phyloP scores from a whole-genome alignment of 2,797 vertebrate genomes.

The Cetoscarus ocellatus region DNA sequence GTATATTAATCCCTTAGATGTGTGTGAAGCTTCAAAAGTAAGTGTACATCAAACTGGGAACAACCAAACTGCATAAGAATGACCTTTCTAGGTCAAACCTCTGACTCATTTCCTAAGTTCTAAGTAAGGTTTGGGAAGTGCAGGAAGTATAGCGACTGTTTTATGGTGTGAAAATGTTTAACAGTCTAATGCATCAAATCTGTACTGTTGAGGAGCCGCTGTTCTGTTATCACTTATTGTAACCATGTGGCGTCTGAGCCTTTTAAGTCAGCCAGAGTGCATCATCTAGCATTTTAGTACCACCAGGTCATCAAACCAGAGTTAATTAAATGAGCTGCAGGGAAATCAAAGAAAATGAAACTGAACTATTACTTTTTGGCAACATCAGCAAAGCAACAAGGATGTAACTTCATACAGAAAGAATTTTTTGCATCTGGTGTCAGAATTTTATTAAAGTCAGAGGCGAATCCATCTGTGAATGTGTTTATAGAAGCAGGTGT shows the following conservation, averaged over 20 bases:
- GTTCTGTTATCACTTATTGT: constrained; percentile 32
- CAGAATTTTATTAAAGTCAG: constrained; percentile 42
- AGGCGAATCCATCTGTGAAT: constrained; percentile 21
- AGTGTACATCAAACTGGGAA: neutral
- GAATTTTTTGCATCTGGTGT: constrained; percentile 45
- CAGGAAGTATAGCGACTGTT: constrained; percentile 19
- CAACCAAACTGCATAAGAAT: neutral
- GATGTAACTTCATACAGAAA: constrained; percentile 41
- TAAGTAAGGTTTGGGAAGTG: constrained; percentile 10
- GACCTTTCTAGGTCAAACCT: neutral
- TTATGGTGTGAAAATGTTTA: constrained; percentile 23
- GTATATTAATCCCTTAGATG: neutral
- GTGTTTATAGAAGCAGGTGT: constrained; percentile 48
- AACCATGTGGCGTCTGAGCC: constrained; percentile 30
- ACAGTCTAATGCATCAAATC: constrained; percentile 7
- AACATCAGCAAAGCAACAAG: constrained; percentile 17
- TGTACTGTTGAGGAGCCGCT: constrained; percentile 1
- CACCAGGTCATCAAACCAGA: constrained; percentile 45
- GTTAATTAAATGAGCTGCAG: constrained; percentile 28
- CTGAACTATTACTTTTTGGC: constrained; percentile 34
- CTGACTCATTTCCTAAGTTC: neutral
- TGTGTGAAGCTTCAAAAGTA: neutral
- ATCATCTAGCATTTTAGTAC: constrained; percentile 38
- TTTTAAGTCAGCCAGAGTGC: neutral
- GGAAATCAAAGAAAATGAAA: constrained; percentile 26